phyloP scores from a whole-genome alignment of 23 tunicate genomes.

The Botrylloides violaceus region DNA sequence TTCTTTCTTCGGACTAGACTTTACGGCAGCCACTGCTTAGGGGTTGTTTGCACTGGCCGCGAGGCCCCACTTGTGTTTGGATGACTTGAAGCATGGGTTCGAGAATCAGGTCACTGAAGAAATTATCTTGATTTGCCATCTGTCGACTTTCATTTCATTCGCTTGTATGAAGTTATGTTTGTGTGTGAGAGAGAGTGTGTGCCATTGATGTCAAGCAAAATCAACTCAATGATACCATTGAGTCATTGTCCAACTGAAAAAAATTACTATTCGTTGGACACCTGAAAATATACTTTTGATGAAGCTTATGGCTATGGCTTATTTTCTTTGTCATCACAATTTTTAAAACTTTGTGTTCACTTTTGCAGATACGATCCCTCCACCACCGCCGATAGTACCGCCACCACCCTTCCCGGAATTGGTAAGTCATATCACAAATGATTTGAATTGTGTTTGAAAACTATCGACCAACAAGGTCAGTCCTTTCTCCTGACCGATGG shows the following conservation, averaged over 20 bases:
- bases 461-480: neutral
- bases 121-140: too few species aligned
- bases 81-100: too few species aligned
- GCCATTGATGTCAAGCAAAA: too few species aligned
- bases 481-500: neutral
- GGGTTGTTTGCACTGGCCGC: too few species aligned
- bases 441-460: neutral
- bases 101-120: too few species aligned
- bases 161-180: too few species aligned
- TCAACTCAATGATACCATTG: too few species aligned
- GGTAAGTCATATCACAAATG: neutral
- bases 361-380: constrained; percentile 1
- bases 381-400: constrained; percentile 13
- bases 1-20: too few species aligned
- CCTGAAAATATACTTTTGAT: neutral
- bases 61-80: too few species aligned
- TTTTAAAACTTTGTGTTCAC: neutral
- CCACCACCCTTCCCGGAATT: neutral
- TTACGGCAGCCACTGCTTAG: too few species aligned
- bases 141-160: too few species aligned
- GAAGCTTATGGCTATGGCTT: neutral
- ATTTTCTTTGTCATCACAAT: neutral
- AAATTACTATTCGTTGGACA: neutral
- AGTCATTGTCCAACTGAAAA: neutral
- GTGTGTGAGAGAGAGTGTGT: too few species aligned